Evolutionary conservation across 2,797 vertebrate species (phyloP), one percentile per base, ranked within the genome.

Genomic region (Crocodylus rhombifer): DNA sequence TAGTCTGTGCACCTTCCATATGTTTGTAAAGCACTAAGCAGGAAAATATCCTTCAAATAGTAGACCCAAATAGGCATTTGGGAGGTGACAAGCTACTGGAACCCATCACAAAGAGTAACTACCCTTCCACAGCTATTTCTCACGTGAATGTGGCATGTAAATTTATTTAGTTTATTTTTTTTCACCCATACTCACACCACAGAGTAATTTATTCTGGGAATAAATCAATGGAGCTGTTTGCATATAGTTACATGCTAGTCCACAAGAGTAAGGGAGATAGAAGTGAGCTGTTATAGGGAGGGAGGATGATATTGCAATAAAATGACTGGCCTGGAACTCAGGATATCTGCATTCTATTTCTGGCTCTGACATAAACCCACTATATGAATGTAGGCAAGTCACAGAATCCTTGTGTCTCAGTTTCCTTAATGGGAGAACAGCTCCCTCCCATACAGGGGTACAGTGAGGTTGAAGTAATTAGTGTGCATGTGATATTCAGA

Each of bases 231-330:
- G 25, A 42, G 23, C 18, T 21, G 14, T 30, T 33, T 56, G 6
- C 58, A 21, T 51, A 51, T 7, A 65, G n/a, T 56, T 20, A 69
- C 18, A 42, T 23, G 18, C 4, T 3, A 73, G 18, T 8, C 61
- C 78, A 56, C 4, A 69, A 77, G 28, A 11, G n/a, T 30, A 75
- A 76, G 14, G 42, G 58, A 79, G n/a, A 55, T 1, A 71, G 42
- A 82, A 42, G 4, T 4, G 9, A 76, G 65, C 20, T 5, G 51
- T 4, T 4, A 9, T 2, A n/a, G 80, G 73, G 0, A 1, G 26
- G 1, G 15, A 63, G 15, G 58, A 85, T 2, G 6, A 30, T 75
- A 80, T 90, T 0, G 0, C 26, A 36, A 36, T 42, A 84, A 69
- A n/a, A 5, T 0, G 1, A 88, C 33, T 33, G 69, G 56, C 2